phyloP scores from a whole-genome alignment of 2,113 vertebrate genomes.

The Pollimyrus isidori region DNA sequence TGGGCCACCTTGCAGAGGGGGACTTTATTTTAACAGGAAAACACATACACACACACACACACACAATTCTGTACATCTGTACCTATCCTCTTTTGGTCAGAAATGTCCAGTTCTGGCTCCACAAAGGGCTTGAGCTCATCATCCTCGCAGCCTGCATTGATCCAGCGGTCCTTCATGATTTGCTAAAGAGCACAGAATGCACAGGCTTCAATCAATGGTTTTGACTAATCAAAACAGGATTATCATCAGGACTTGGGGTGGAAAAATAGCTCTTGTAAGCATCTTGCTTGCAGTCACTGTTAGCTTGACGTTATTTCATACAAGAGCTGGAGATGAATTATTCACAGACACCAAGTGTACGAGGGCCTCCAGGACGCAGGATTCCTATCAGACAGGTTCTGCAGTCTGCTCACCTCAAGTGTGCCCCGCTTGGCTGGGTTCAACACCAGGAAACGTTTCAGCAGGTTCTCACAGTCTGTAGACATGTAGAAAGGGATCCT shows the following conservation, averaged over 20 bases:
- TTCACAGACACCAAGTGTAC: neutral
- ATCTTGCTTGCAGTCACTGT: neutral
- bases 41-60: neutral
- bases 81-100: slow-evolving; percentile 98
- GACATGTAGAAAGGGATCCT: slow-evolving; percentile 99
- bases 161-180: slow-evolving; percentile 99
- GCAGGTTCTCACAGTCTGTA: slow-evolving; percentile 98
- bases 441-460: slow-evolving; percentile 96
- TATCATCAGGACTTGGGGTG: neutral
- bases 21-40: neutral
- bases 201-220: neutral
- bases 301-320: neutral
- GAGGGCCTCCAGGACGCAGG: neutral
- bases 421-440: slow-evolving; percentile 94
- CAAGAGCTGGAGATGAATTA: neutral
- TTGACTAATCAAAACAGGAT: neutral
- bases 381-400: slow-evolving; percentile 31
- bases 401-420: slow-evolving; percentile 80
- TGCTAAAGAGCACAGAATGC: slow-evolving; percentile 59
- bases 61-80: slow-evolving; percentile 28
- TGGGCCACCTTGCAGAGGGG: neutral
- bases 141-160: slow-evolving; percentile 91
- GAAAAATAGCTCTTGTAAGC: neutral
- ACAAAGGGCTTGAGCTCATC: slow-evolving; percentile 92
- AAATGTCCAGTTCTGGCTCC: slow-evolving; percentile 91